phyloP scores from a whole-genome alignment of 1,140 invertebrate species.

The Popillia japonica region DNA sequence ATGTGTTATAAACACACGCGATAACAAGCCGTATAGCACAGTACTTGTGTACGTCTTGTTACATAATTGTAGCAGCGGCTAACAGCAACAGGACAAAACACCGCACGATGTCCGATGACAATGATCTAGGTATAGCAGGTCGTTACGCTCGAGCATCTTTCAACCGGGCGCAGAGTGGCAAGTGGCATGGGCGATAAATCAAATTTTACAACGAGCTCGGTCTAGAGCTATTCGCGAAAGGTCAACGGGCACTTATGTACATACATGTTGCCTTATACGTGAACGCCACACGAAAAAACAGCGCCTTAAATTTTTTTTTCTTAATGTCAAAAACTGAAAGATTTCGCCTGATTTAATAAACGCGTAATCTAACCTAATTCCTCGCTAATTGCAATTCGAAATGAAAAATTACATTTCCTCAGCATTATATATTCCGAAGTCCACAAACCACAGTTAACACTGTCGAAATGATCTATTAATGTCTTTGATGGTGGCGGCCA shows the following conservation, averaged over 20 bases:
- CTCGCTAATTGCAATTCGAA: too few relatives aligned
- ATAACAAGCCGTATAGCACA: background rate
- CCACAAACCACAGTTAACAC: too few relatives aligned
- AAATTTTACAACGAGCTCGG: conserved; percentile 9
- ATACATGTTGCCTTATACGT: background rate
- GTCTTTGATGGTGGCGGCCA: too few relatives aligned
- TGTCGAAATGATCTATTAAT: too few relatives aligned
- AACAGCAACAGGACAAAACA: background rate
- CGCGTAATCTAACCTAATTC: too few relatives aligned
- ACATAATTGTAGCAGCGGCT: background rate
- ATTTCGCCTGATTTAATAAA: too few relatives aligned
- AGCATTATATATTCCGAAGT: too few relatives aligned
- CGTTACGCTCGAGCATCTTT: background rate
- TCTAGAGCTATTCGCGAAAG: background rate
- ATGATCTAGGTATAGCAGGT: background rate
- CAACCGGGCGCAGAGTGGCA: background rate
- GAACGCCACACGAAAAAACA: too few relatives aligned
- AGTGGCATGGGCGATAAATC: background rate
- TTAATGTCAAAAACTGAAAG: too few relatives aligned
- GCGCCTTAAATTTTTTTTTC: too few relatives aligned
- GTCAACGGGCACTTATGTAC: background rate
- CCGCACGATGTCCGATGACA: background rate
- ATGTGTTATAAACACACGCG: background rate
- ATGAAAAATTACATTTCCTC: too few relatives aligned
- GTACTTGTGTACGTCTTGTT: background rate